phyloP scores from a whole-genome alignment of 2,888 invertebrate species.

The Papilio protenor region DNA sequence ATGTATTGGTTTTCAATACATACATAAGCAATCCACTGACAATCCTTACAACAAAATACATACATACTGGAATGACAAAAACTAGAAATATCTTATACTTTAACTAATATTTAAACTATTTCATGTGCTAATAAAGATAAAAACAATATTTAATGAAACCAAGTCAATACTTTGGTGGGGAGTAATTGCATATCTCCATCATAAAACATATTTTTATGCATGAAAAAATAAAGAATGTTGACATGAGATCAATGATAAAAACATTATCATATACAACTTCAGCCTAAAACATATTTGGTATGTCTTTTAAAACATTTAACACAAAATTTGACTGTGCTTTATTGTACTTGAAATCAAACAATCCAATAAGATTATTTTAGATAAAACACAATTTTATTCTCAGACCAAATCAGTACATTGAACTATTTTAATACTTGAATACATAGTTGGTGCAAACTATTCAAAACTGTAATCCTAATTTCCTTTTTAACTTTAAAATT shows the following conservation, averaged over 20 bases:
- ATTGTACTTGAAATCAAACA: background rate
- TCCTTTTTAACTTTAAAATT: constrained; percentile 52
- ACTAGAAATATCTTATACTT: background rate
- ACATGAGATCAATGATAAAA: background rate
- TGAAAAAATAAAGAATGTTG: background rate
- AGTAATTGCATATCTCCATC: background rate
- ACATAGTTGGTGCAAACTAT: background rate
- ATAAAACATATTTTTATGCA: background rate
- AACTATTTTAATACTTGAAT: background rate
- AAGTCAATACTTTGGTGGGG: background rate
- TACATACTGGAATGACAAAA: constrained; percentile 3
- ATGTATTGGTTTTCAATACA: background rate
- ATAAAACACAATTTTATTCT: background rate
- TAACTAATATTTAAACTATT: background rate
- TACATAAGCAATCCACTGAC: background rate
- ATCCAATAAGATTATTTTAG: constrained; percentile 4
- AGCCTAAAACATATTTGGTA: background rate
- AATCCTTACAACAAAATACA: background rate
- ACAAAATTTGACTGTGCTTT: background rate
- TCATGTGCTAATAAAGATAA: background rate
- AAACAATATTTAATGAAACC: background rate
- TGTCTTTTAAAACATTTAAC: background rate
- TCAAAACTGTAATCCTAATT: constrained; percentile 8
- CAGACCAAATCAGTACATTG: background rate
- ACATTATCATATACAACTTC: background rate